A percentile compares a stretch with the other conserved stretches of the same genome.
Evolutionary conservation across 30 jellyfish, hydroid and myxozoan species (phyloP).

Genomic region (Calvadosia cruxmelitensis): DNA sequence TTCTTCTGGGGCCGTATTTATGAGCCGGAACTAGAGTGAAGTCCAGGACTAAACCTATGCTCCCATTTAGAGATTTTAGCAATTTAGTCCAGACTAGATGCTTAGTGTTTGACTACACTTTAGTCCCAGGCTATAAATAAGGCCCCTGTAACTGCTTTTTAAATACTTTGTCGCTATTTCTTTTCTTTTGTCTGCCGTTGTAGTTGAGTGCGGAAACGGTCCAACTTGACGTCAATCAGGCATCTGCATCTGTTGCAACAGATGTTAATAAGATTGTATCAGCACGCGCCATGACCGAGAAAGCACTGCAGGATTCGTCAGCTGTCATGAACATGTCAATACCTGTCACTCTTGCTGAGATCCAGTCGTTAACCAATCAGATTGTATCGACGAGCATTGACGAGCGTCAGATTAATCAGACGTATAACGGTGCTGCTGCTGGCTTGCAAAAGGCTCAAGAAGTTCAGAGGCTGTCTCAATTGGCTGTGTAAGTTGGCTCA

Average conservation of each 20-base stretch:
- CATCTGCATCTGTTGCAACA: slow-evolving; percentile 34
- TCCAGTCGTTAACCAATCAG: slow-evolving; percentile 56
- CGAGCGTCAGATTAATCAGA: slow-evolving; percentile 61
- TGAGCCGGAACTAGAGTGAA: too few relatives aligned
- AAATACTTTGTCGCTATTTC: too few relatives aligned
- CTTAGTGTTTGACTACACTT: too few relatives aligned
- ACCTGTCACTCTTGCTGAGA: slow-evolving; percentile 43
- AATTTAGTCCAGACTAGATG: too few relatives aligned
- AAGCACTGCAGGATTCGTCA: slow-evolving; percentile 21
- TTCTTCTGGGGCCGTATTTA: too few relatives aligned
- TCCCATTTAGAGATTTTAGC: too few relatives aligned
- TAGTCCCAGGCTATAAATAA: too few relatives aligned
- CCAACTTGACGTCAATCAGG: slow-evolving; percentile 53
- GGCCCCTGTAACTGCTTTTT: too few relatives aligned
- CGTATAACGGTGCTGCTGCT: slow-evolving; percentile 68
- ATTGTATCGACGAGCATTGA: slow-evolving; percentile 47
- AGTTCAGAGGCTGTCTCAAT: slow-evolving; percentile 66
- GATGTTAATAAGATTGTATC: slow-evolving; percentile 30
- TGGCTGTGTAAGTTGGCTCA: slow-evolving; percentile 79
- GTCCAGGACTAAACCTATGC: too few relatives aligned
- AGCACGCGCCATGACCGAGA: slow-evolving; percentile 41
- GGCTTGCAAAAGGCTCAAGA: slow-evolving; percentile 75
- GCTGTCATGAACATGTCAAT: slow-evolving; percentile 31
- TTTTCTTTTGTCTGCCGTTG: background rate
- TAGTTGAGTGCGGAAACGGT: slow-evolving; percentile 82